Evolutionary conservation across 2,888 invertebrate genomes (phyloP), one percentile per base, ranked within the genome.

Genomic region (Ophion costatus): DNA sequence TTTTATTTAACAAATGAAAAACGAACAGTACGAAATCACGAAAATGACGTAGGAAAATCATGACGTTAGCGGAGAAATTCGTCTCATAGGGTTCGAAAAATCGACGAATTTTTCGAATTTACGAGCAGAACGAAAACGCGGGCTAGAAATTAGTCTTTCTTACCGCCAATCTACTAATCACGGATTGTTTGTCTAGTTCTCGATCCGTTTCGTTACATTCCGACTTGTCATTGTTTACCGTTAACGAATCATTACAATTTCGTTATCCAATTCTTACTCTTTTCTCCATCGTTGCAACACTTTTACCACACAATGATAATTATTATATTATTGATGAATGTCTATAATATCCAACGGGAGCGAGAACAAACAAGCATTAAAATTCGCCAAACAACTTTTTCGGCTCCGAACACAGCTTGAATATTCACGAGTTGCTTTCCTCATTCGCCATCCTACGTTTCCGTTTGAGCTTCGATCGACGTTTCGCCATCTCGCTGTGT

Each of bases 151-250:
- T 38, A 14, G 17, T 64, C 17, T 64, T 33, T 64, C n/a, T 17
- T 24, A 74, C 45, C 24, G 45, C 10, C 42, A 29, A 42, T 74
- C 24, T 22, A 17, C 38, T 24, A 17, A 9, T 22, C 22, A 69
- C 59, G 74, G 33, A 75, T 45, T 51, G 61, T 51, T 70, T 64
- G 75, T 75, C 64, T 29, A 38, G 64, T 63, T 45, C 29, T 33
- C 61, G 57, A 71, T 70, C 63, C 76, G 77, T 71, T 73, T 83
- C 77, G 69, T 80, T 79, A 87, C 87, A 87, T 87, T 87, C 83
- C 87, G 79, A 80, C 73, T 63, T 69, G 29, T 17, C 64, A 66
- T 59, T n/a, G 74, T 61, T 69, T 61, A 59, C 22, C 69, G 64
- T 79, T 42, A 73, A 83, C 61, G 66, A 83, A 82, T 69, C 57